Percentiles rank a stretch among this genome's conserved stretches.
phyloP scores from a whole-genome alignment of 2,797 vertebrate genomes.

The Knipowitschia caucasica region DNA sequence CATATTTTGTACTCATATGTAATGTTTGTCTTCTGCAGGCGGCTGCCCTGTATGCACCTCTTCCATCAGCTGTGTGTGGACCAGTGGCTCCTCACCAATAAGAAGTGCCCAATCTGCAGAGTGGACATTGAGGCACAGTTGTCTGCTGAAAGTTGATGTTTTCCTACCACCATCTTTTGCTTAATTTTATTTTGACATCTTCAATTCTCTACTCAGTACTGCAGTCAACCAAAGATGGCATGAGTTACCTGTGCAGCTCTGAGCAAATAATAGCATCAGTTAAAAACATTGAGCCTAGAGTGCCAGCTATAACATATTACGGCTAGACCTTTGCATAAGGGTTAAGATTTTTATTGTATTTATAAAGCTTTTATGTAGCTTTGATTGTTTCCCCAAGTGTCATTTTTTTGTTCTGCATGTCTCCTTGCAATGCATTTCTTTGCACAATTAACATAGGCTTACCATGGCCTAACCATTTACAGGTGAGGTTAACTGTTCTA shows the following conservation, averaged over 20 bases:
- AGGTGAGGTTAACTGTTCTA: slow-evolving; percentile 96
- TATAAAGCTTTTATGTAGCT: slow-evolving; percentile 96
- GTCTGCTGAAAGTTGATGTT: slow-evolving; percentile 98
- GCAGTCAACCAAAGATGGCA: slow-evolving; percentile 99
- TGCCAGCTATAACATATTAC: slow-evolving; percentile 93
- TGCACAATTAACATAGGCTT: slow-evolving; percentile 97
- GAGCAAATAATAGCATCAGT: slow-evolving; percentile 66
- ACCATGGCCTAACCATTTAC: slow-evolving; percentile 86
- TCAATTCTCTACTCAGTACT: slow-evolving; percentile 87
- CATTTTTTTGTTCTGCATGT: slow-evolving; percentile 91
- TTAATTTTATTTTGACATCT: slow-evolving; percentile 77
- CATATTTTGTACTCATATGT: neutral
- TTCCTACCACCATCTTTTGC: slow-evolving; percentile 74
- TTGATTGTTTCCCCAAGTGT: slow-evolving; percentile 88
- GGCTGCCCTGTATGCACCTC: slow-evolving; percentile 99
- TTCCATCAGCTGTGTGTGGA: slow-evolving; percentile 99
- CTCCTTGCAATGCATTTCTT: slow-evolving; percentile 99
- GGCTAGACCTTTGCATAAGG: slow-evolving; percentile 90
- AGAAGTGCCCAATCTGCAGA: slow-evolving; percentile 99
- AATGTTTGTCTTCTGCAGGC: slow-evolving; percentile 71
- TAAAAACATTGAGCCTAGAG: slow-evolving; percentile 83
- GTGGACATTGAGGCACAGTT: slow-evolving; percentile 99
- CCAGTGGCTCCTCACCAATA: slow-evolving; percentile 98
- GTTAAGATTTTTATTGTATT: slow-evolving; percentile 95
- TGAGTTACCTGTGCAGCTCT: slow-evolving; percentile 92